A percentile compares a stretch with the other conserved stretches of the same genome.
Evolutionary conservation across 2,797 vertebrate species (phyloP).

Genomic region (Thunnus albacares): DNA sequence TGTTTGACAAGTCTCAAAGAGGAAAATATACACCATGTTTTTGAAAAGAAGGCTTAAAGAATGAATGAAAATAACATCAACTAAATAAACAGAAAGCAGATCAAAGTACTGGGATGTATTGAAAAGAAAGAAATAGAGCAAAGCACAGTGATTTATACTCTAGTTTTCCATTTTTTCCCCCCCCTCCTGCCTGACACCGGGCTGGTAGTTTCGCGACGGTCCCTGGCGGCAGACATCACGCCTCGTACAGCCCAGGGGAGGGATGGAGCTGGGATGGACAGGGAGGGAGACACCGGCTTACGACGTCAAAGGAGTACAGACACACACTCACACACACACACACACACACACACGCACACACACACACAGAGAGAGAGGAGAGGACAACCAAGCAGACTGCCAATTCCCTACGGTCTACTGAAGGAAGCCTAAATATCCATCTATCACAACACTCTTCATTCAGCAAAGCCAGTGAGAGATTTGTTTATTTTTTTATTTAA

Average conservation of each 20-base stretch:
- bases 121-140: no score
- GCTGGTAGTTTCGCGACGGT: slow-evolving; percentile 73
- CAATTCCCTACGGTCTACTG: slow-evolving; percentile 73
- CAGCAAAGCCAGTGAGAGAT: slow-evolving; percentile 52
- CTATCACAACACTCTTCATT: slow-evolving; percentile 50
- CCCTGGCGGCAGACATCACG: slow-evolving; percentile 83
- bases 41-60: no score
- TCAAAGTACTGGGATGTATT: no score
- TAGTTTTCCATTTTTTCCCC: background rate
- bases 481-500: slow-evolving; percentile 59
- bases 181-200: background rate
- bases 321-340: slow-evolving; percentile 66
- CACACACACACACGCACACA: slow-evolving; percentile 34
- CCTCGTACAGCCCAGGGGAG: slow-evolving; percentile 84
- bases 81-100: no score
- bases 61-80: no score
- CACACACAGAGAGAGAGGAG: slow-evolving; percentile 33
- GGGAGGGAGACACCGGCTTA: slow-evolving; percentile 90
- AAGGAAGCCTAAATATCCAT: slow-evolving; percentile 70
- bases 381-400: slow-evolving; percentile 77
- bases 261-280: slow-evolving; percentile 86
- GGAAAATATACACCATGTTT: no score
- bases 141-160: no score
- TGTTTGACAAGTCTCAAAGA: no score
- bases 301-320: slow-evolving; percentile 87